Percentiles rank a stretch among this genome's conserved stretches.
Evolutionary conservation across 2,888 invertebrate species (phyloP).

Genomic region (Tromatobia lineatoria): DNA sequence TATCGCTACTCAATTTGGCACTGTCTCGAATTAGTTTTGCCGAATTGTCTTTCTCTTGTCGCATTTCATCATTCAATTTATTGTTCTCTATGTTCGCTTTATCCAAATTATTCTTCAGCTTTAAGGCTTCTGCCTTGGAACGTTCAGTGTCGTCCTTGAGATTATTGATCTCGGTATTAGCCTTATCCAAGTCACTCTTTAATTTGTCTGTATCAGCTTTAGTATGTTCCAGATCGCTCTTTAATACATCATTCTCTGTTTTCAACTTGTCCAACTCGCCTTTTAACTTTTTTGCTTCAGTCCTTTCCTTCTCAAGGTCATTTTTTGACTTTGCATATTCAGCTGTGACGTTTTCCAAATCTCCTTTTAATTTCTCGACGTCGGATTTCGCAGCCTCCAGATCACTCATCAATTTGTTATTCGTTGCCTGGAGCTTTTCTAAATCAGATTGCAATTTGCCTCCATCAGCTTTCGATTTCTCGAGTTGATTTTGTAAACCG

Average conservation of each 20-base stretch:
- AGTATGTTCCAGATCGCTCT: constrained; percentile 30
- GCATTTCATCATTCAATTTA: constrained; percentile 55
- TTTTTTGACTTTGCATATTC: constrained; percentile 46
- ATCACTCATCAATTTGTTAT: constrained; percentile 46
- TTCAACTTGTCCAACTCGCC: constrained; percentile 41
- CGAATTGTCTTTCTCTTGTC: not conserved
- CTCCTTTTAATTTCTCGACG: constrained; percentile 55
- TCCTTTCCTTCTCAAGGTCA: constrained; percentile 52
- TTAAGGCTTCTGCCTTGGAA: not conserved
- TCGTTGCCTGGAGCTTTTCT: constrained; percentile 48
- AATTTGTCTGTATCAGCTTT: constrained; percentile 33
- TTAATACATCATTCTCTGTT: constrained; percentile 54
- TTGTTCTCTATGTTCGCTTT: constrained; percentile 58
- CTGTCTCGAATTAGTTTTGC: constrained; percentile 11
- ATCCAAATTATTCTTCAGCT: constrained; percentile 47
- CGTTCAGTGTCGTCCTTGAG: constrained; percentile 23
- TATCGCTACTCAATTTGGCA: constrained; percentile 27
- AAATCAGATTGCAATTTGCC: constrained; percentile 63
- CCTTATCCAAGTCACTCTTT: constrained; percentile 25
- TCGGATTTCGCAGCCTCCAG: constrained; percentile 60
- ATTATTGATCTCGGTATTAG: not conserved
- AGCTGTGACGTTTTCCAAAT: constrained; percentile 45
- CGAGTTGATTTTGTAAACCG: constrained; percentile 55
- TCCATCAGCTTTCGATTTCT: constrained; percentile 62
- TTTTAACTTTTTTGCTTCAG: constrained; percentile 65